These are phyloP conservation scores for Pseudopipra pipra DNA, from an alignment of 2,113 vertebrate genomes.

Conservation along the genomic window DNA sequence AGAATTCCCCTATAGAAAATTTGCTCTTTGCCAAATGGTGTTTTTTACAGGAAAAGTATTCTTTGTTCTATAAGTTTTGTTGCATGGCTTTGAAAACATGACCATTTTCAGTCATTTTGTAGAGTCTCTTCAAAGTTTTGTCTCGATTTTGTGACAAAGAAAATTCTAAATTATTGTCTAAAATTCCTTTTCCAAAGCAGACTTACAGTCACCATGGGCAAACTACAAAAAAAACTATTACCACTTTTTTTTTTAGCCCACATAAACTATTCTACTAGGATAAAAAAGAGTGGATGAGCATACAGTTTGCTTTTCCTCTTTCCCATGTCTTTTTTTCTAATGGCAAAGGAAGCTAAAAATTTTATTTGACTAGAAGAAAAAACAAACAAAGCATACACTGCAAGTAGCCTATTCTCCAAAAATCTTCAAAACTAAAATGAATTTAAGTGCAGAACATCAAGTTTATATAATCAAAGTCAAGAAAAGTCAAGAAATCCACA, in stretches of 20 bases:
- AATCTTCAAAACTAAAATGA: not conserved
- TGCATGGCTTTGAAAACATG: not conserved
- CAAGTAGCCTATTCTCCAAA: not conserved
- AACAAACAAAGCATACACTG: not conserved
- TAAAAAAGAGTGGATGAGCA: not conserved
- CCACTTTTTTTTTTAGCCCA: not conserved
- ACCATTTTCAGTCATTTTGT: not conserved
- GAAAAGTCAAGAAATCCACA: constrained; percentile 38
- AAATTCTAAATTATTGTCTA: not conserved
- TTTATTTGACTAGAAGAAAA: not conserved
- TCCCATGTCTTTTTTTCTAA: not conserved
- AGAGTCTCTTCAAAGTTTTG: not conserved
- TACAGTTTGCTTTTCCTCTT: not conserved
- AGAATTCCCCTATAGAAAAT: not conserved
- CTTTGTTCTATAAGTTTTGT: not conserved
- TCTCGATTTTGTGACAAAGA: not conserved
- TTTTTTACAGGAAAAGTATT: not conserved
- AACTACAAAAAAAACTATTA: not conserved
- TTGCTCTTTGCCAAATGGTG: not conserved
- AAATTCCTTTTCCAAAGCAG: not conserved
- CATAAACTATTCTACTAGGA: not conserved
- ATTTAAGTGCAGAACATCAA: not conserved
- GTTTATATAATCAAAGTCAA: constrained; percentile 9
- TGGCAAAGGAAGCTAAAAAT: not conserved
- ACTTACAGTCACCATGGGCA: not conserved